Percentiles rank a stretch among this genome's conserved stretches.
Conservation (phyloP, 2,797 vertebrate species). For the Lateolabrax maculatus region DNA sequence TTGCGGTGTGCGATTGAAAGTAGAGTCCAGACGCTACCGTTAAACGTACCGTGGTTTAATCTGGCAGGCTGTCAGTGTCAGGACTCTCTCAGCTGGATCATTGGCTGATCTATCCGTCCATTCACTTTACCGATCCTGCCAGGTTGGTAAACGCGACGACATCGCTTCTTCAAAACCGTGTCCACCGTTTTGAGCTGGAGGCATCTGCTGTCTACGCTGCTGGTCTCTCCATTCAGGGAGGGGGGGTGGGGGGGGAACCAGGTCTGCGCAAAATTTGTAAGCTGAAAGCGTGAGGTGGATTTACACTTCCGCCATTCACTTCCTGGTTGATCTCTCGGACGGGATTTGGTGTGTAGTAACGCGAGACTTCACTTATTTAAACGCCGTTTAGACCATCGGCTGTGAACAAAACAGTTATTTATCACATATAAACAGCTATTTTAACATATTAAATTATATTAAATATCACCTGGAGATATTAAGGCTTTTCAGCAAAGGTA, state of each 20-base stretch:
- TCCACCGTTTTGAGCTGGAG: background rate
- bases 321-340: conserved; percentile 68
- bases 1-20: background rate
- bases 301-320: conserved; percentile 72
- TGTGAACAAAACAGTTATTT: background rate
- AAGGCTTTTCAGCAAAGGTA: background rate
- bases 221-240: conserved; percentile 4
- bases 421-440: background rate
- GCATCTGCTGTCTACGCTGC: background rate
- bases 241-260: background rate
- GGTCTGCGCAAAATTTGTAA: background rate
- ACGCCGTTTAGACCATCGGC: background rate
- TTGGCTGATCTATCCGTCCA: conserved; percentile 49
- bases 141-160: conserved; percentile 18
- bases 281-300: conserved; percentile 62
- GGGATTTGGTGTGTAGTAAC: conserved; percentile 55
- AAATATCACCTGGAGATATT: background rate
- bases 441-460: too few relatives aligned
- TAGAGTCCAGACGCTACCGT: background rate
- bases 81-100: conserved; percentile 54
- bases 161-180: conserved; percentile 37
- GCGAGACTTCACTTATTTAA: conserved; percentile 56
- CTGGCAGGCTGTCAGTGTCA: conserved; percentile 53
- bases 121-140: conserved; percentile 31
- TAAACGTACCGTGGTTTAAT: conserved; percentile 59